Base-by-base conservation (phyloP, 2,888 invertebrate genomes). In the Leucophora obtusa region DNA sequence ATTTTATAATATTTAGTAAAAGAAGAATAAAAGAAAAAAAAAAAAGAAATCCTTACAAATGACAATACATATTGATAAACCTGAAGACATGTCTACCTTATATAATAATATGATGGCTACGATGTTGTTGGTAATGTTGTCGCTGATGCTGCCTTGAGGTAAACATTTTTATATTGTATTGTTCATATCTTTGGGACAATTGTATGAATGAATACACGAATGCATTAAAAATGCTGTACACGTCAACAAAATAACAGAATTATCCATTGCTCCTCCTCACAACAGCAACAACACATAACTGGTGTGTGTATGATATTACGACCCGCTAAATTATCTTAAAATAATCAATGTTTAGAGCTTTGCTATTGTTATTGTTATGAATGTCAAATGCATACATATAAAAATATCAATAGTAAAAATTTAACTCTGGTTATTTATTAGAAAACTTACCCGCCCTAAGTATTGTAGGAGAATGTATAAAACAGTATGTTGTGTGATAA, bases 151-250 rank as follows among this genome's bases (percentile, higher is more conserved):
- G 47, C 15, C 43, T 47, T 10, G 1, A 43, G 38, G 18, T 38
- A 21, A 38, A 60, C 17, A 9, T 59, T 18, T 59, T 18, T 21
- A 21, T 18, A 8, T 14, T 7, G 15, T 17, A 15, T 8, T 8
- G 11, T 14, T 9, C 11, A 58, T 11, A 58, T 15, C 28, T 8
- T n/a, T n/a, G 18, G 35, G 17, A 56, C 56, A 56, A 56, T 58
- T 11, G 38, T 59, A 14, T 14, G 17, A 15, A 18, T 4, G 38
- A 18, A 9, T 21, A 38, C 10, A 47, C 47, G 70, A 72, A 54
- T 72, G 62, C 71, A 72, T 72, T 72, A 63, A 63, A 71, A 72
- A 72, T 72, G 47, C 71, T 54, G 54, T 56, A 54, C 71, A 63
- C 71, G 71, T 72, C 71, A 72, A 63, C 63, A 56, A 56, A 47